Percentiles rank a stretch among this genome's conserved stretches.
phyloP scores from a whole-genome alignment of 2,888 invertebrate genomes.

The Autographa pulchrina region DNA sequence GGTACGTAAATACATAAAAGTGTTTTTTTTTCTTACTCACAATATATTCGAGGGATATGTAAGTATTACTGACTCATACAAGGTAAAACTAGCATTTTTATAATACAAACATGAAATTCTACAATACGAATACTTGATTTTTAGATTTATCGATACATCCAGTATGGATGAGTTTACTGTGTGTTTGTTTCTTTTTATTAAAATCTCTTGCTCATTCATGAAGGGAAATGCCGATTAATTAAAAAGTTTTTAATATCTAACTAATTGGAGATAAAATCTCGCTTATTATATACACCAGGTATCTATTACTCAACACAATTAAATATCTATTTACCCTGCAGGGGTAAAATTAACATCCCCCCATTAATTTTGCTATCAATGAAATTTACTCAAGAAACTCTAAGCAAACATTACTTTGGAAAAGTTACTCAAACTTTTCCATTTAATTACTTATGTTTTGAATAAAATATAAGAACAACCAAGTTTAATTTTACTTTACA shows the following conservation, averaged over 20 bases:
- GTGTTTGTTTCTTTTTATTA: too few species aligned
- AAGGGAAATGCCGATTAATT: too few species aligned
- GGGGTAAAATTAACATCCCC: not conserved
- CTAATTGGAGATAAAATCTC: too few species aligned
- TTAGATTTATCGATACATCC: too few species aligned
- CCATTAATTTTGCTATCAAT: not conserved
- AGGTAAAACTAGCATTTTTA: not conserved
- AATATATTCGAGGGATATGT: not conserved
- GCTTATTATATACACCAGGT: too few species aligned
- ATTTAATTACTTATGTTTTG: constrained; percentile 4
- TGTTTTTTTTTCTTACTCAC: not conserved
- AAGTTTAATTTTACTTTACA: not conserved
- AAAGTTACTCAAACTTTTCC: not conserved
- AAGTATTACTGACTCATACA: not conserved
- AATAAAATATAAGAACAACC: not conserved
- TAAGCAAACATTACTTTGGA: not conserved
- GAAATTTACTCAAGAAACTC: not conserved
- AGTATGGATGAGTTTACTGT: too few species aligned
- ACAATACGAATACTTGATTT: too few species aligned
- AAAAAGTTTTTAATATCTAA: too few species aligned
- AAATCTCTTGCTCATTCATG: too few species aligned
- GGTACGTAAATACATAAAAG: not conserved
- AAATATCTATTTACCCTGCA: too few species aligned
- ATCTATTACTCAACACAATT: too few species aligned
- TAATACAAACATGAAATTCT: too few species aligned